Evolutionary conservation across 2,888 invertebrate genomes (phyloP), one percentile per base, ranked within the genome.

Genomic region (Cerceris ruficornis): DNA sequence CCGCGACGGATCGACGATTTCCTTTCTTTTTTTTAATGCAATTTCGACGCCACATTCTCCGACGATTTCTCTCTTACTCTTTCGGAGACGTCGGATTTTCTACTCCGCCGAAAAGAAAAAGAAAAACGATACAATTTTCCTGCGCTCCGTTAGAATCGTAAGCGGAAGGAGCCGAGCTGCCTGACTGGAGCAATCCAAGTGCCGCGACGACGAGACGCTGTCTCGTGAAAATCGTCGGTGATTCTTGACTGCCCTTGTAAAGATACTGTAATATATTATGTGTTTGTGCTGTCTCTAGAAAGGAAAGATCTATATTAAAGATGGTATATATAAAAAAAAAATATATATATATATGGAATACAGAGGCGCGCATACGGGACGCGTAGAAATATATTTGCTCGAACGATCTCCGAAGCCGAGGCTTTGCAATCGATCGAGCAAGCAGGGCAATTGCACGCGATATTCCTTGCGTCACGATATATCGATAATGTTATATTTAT

Each of bases 271-370:
- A 84, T 69, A 90, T 90, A 90, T 64, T 90, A 79, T 79, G 82
- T 90, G 89, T 90, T 88, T 87, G 90, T 90, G 90, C 89, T 88
- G 90, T 90, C 88, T 88, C 77, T 89, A 89, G 90, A 84, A 72
- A 88, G 82, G 70, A 82, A 74, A 76, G 64, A 73, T 85, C 83
- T 84, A 86, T 84, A 84, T 80, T 74, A 79, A 82, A 80, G 71
- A 81, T 76, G 77, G 72, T 80, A 67, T 71, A 82, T 67, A 77
- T 74, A 78, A 75, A 75, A n/a, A 52, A 7, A 52, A 58, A 46
- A 83, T 80, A 82, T 64, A 75, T 77, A 59, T 42, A 64, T 43
- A 67, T 50, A 62, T 41, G 55, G 11, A 13, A 69, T 69, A 81
- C 75, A 75, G 80, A 78, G 77, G 72, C 59, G 71, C 13, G 41